Conservation (phyloP, 2,888 invertebrate species). For the Rhingia campestris region DNA sequence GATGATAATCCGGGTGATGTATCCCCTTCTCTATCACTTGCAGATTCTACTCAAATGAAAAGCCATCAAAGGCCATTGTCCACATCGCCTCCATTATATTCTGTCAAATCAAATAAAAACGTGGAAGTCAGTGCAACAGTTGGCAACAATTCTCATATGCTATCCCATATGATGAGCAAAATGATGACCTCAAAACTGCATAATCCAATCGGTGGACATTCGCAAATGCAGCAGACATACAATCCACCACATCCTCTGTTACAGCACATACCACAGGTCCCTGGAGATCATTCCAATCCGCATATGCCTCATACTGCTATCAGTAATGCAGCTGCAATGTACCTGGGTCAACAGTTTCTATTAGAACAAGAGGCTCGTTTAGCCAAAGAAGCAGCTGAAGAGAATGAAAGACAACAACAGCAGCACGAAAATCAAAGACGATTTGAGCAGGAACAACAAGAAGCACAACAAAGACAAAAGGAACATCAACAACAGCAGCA, state of each 20-base stretch:
- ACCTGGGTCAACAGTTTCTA: slow-evolving; percentile 90
- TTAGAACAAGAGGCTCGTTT: slow-evolving; percentile 91
- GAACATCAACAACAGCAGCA: slow-evolving; percentile 78
- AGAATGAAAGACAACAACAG: slow-evolving; percentile 84
- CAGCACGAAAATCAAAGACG: slow-evolving; percentile 84
- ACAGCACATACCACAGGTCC: slow-evolving; percentile 84
- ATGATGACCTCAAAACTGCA: slow-evolving; percentile 86
- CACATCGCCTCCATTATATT: slow-evolving; percentile 39
- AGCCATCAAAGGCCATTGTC: slow-evolving; percentile 41
- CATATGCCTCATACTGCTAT: slow-evolving; percentile 85
- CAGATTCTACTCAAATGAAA: slow-evolving; percentile 68
- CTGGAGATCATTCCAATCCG: slow-evolving; percentile 78
- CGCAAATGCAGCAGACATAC: slow-evolving; percentile 85
- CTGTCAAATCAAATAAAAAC: slow-evolving; percentile 23
- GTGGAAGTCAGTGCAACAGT: slow-evolving; percentile 40
- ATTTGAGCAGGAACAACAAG: slow-evolving; percentile 78
- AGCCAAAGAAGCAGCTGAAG: slow-evolving; percentile 86
- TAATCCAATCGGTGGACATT: slow-evolving; percentile 83
- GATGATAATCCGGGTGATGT: slow-evolving; percentile 81
- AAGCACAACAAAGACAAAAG: slow-evolving; percentile 78
- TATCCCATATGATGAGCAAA: slow-evolving; percentile 87
- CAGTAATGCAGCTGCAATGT: slow-evolving; percentile 88
- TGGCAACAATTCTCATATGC: slow-evolving; percentile 84
- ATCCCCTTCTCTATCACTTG: slow-evolving; percentile 78
- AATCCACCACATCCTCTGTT: slow-evolving; percentile 85